phyloP scores from a whole-genome alignment of 2,888 invertebrate genomes.

The Drosophila lacicola region DNA sequence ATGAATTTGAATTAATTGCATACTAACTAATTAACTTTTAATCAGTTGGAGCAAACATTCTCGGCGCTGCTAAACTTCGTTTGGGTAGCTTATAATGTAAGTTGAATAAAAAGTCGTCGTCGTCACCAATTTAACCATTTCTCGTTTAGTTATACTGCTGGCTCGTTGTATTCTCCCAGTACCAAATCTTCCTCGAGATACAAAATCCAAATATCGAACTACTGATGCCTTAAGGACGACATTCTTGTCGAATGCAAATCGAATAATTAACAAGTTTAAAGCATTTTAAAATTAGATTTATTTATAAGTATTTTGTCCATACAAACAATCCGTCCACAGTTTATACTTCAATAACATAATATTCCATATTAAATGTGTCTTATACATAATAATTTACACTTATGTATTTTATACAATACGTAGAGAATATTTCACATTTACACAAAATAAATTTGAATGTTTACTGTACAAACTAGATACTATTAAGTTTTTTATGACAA shows the following conservation, averaged over 20 bases:
- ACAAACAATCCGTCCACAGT: slow-evolving; percentile 56
- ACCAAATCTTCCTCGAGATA: slow-evolving; percentile 91
- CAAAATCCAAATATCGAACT: slow-evolving; percentile 96
- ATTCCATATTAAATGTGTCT: slow-evolving; percentile 49
- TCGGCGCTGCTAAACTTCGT: slow-evolving; percentile 91
- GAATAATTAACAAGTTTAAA: slow-evolving; percentile 30
- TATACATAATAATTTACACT: slow-evolving; percentile 43
- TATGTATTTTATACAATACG: slow-evolving; percentile 37
- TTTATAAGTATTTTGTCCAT: slow-evolving; percentile 22
- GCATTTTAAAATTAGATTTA: slow-evolving; percentile 22
- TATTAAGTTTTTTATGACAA: slow-evolving; percentile 7
- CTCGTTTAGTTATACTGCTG: slow-evolving; percentile 92
- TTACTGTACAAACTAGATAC: slow-evolving; percentile 17
- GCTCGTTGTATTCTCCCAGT: slow-evolving; percentile 94
- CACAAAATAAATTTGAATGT: slow-evolving; percentile 49
- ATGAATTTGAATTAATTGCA: neutral
- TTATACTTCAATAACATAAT: slow-evolving; percentile 20
- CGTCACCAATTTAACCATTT: neutral
- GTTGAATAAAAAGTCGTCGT: slow-evolving; percentile 42
- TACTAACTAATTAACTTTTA: slow-evolving; percentile 8
- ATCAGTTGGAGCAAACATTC: slow-evolving; percentile 91
- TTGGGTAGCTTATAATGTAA: slow-evolving; percentile 94
- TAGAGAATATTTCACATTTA: slow-evolving; percentile 29
- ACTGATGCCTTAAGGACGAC: slow-evolving; percentile 77
- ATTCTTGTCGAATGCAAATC: neutral